A percentile compares a stretch with the other conserved stretches of the same genome.
phyloP scores from a whole-genome alignment of 2,113 vertebrate genomes.

The Nothobranchius kuhntae region DNA sequence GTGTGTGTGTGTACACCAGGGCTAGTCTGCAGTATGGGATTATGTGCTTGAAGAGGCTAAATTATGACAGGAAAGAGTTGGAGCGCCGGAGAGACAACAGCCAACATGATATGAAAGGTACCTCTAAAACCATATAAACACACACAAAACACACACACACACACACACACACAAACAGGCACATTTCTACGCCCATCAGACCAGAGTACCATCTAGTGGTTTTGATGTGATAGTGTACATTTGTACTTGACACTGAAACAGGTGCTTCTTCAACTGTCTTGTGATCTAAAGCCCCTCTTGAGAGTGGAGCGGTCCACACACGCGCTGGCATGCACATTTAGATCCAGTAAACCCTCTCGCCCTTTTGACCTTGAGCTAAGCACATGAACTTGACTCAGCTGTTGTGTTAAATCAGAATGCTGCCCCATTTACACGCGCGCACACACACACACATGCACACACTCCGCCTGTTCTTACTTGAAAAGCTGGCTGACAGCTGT shows the following conservation, averaged over 20 bases:
- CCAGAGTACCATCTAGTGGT: conserved; percentile 56
- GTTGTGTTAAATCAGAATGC: conserved; percentile 67
- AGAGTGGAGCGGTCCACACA: conserved; percentile 43
- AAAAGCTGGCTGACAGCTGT: conserved; percentile 76
- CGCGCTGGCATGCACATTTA: conserved; percentile 34
- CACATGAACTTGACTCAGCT: conserved; percentile 79
- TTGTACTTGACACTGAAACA: conserved; percentile 42
- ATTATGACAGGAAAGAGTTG: conserved; percentile 96
- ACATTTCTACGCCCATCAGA: background rate
- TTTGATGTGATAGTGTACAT: conserved; percentile 24
- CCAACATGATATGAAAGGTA: conserved; percentile 92
- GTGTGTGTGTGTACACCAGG: conserved; percentile 71
- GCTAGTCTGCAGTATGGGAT: conserved; percentile 96
- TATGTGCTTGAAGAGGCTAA: conserved; percentile 97
- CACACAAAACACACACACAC: background rate
- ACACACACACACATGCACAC: conserved; percentile 47
- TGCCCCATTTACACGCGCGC: conserved; percentile 50
- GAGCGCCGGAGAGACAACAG: conserved; percentile 92
- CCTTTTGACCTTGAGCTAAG: conserved; percentile 75
- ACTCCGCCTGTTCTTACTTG: conserved; percentile 68
- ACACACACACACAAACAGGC: background rate
- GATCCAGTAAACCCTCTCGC: conserved; percentile 42
- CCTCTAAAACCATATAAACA: conserved; percentile 13
- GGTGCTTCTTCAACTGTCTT: conserved; percentile 54
- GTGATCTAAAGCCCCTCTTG: conserved; percentile 56